These are phyloP conservation scores for Varanus komodoensis DNA, from an alignment of 2,113 vertebrate genomes.

Conservation along the genomic window DNA sequence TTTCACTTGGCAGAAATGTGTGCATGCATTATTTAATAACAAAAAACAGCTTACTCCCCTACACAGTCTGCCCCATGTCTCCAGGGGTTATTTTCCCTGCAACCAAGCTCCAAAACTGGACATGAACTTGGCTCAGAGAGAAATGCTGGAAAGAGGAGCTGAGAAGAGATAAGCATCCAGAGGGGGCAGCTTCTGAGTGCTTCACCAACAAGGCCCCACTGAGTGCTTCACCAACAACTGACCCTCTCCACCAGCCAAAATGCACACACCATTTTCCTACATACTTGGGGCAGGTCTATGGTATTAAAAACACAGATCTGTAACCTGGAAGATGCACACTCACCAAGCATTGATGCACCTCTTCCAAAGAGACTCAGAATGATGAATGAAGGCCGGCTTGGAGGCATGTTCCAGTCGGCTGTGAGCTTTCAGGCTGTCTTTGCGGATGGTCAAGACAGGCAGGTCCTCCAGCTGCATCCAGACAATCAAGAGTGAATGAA, in stretches of 20 bases:
- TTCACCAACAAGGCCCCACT: not conserved
- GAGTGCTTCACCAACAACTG: too few species aligned
- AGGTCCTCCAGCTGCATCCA: slow-evolving; percentile 82
- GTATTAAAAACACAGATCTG: not conserved
- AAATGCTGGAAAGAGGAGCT: not conserved
- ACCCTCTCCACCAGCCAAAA: not conserved
- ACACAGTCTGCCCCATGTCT: not conserved
- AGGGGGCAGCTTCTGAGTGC: not conserved
- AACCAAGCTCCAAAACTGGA: too few species aligned
- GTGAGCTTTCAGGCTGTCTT: slow-evolving; percentile 88
- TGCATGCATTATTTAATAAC: too few species aligned
- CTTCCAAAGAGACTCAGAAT: slow-evolving; percentile 91
- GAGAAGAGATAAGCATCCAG: not conserved
- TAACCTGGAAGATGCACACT: slow-evolving; percentile 34
- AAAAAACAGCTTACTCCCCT: too few species aligned
- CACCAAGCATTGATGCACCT: slow-evolving; percentile 89
- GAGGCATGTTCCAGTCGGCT: slow-evolving; percentile 87
- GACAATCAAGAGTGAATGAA: not conserved
- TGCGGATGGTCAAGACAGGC: slow-evolving; percentile 81
- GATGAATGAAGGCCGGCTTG: slow-evolving; percentile 89
- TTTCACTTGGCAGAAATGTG: too few species aligned
- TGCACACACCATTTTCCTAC: too few species aligned
- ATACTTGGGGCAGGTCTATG: not conserved
- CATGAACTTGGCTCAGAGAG: not conserved
- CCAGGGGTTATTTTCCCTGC: not conserved